phyloP scores from a whole-genome alignment of 2,797 vertebrate genomes.

The Pipistrellus pipistrellus region DNA sequence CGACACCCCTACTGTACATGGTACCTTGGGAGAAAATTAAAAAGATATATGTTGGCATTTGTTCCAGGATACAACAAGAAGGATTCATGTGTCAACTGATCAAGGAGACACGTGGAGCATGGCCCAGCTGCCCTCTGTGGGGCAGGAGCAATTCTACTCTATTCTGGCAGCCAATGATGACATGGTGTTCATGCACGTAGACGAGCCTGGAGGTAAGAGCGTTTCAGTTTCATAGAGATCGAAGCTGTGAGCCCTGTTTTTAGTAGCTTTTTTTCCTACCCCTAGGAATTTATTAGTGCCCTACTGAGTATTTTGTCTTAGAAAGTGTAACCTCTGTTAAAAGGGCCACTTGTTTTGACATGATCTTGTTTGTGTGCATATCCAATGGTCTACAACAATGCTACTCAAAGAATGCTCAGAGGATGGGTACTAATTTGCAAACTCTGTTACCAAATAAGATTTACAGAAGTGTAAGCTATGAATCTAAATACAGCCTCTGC shows the following conservation, averaged over 20 bases:
- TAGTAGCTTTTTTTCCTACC: slow-evolving; percentile 30
- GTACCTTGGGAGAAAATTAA: slow-evolving; percentile 27
- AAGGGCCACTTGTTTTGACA: slow-evolving; percentile 9
- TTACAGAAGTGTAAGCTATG: background rate
- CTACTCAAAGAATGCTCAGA: background rate
- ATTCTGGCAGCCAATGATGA: slow-evolving; percentile 95
- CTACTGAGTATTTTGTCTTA: background rate
- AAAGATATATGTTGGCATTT: slow-evolving; percentile 54
- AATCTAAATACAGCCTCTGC: slow-evolving; percentile 18
- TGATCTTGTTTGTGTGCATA: background rate
- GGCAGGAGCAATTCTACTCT: slow-evolving; percentile 97
- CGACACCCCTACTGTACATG: too few relatives aligned
- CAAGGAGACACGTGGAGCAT: slow-evolving; percentile 95
- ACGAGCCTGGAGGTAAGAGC: slow-evolving; percentile 94
- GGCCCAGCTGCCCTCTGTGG: slow-evolving; percentile 96
- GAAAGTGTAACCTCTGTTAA: background rate
- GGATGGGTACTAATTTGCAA: background rate
- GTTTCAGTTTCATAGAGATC: background rate
- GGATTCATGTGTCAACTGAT: slow-evolving; percentile 95
- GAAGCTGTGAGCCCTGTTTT: background rate
- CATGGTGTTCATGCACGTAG: slow-evolving; percentile 98
- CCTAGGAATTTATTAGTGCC: slow-evolving; percentile 12
- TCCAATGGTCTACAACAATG: background rate
- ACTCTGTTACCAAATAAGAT: background rate
- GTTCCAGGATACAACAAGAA: slow-evolving; percentile 88